Base-by-base conservation (phyloP, 1,140 invertebrate genomes). In the Berghia stephanieae region DNA sequence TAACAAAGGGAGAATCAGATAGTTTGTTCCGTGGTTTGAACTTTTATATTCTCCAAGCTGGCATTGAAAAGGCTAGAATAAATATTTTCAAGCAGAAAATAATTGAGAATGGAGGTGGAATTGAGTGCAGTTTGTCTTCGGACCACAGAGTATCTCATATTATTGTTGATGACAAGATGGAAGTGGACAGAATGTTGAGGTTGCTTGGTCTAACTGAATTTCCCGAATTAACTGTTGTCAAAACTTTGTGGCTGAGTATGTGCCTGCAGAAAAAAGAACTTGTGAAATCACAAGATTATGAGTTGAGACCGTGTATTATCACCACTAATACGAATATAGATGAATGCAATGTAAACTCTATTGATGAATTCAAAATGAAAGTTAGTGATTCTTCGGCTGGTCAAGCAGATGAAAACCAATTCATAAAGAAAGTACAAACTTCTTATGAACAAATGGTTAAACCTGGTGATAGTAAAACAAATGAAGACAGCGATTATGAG, bases 91-190 rank as follows among this genome's bases (percentile, higher is more conserved):
- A 83, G 66, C 84, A 78, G 43, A 82, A 88, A 21, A 27, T 88
- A 10, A 38, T 80, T 27, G 87, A 86, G 76, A 81, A 83, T 83
- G 86, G 86, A 10, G 88, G 85, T 8, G 69, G 36, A 10, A 16
- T 83, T 8, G 73, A 31, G 78, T 81, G 24, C 68, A 82, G 24
- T 75, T 82, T 36, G 75, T 69, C 67, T 21, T 40, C 43, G 4
- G 63, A 66, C 40, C 52, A 80, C 10, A 36, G 78, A 34, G 66
- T 78, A 5, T 84, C 83, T 36, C 83, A 88, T 78, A 78, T 89
- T 34, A 76, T 88, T 60, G 81, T 87, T 70, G 85, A 88, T 80
- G 87, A 88, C 67, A 84, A 84, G 75, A 85, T 89, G 82, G 85
- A 88, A 57, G n/a, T 63, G 8, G 78, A 84, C 36, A 80, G 84